These are phyloP conservation scores for Leptinotarsa lineolata DNA, from an alignment of 1,140 invertebrate genomes.

Conservation along the genomic window DNA sequence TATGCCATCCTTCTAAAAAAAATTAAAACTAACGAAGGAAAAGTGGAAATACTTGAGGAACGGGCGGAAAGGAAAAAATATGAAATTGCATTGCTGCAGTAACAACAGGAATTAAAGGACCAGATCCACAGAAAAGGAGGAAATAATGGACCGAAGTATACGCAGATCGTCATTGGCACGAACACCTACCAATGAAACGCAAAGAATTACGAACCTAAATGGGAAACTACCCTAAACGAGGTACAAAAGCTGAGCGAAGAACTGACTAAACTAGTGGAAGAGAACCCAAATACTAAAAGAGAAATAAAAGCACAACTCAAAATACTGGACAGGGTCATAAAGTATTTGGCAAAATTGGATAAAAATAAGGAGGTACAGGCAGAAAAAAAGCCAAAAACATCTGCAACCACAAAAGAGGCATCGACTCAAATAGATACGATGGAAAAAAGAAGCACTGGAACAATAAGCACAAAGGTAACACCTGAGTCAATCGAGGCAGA, in stretches of 20 bases:
- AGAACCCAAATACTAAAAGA: constrained; percentile 3
- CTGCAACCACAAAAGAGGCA: neutral
- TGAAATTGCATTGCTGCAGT: too few relatives aligned
- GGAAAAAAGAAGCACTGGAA: neutral
- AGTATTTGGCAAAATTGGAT: neutral
- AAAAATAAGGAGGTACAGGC: neutral
- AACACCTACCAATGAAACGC: neutral
- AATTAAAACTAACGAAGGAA: too few relatives aligned
- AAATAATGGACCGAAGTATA: too few relatives aligned
- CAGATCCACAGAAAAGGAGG: too few relatives aligned
- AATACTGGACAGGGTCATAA: neutral
- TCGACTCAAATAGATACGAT: neutral
- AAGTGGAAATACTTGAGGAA: too few relatives aligned
- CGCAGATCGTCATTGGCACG: too few relatives aligned
- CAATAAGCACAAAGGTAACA: neutral
- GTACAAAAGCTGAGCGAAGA: neutral
- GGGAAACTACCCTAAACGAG: neutral
- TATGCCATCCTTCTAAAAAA: too few relatives aligned
- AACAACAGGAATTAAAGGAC: too few relatives aligned
- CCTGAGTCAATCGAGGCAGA: neutral
- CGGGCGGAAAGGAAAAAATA: too few relatives aligned
- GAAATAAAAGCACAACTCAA: neutral
- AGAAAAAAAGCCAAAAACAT: neutral
- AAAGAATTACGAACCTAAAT: neutral
- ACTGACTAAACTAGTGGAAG: neutral